Percentiles rank a stretch among this genome's conserved stretches.
Evolutionary conservation across 2,888 invertebrate species (phyloP).

Genomic region (Caenorhabditis doughertyi): DNA sequence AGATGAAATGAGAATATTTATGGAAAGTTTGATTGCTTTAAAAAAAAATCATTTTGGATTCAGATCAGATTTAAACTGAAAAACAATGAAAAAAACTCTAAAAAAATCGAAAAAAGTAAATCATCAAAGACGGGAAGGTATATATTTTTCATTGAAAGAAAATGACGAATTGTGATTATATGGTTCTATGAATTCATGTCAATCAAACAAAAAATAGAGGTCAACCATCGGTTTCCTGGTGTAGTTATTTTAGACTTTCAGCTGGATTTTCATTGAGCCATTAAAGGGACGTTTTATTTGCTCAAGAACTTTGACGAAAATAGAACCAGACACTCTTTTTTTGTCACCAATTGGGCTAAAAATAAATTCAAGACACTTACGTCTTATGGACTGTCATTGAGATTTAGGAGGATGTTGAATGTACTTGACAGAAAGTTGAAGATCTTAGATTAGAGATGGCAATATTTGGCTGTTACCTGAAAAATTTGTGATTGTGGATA

Average conservation of each 20-base stretch:
- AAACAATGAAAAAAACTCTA: background rate
- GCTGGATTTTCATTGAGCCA: background rate
- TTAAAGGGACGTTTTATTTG: too few relatives aligned
- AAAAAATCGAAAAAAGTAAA: background rate
- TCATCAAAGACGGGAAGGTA: constrained; percentile 1
- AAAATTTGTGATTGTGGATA: background rate
- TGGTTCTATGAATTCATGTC: constrained; percentile 10
- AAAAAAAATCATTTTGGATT: too few relatives aligned
- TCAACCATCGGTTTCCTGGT: constrained; percentile 3
- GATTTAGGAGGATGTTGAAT: background rate
- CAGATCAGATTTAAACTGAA: too few relatives aligned
- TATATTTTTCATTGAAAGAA: background rate
- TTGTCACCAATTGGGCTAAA: too few relatives aligned
- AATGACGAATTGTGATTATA: constrained; percentile 23
- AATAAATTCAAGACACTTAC: constrained; percentile 16
- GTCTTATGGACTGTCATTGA: constrained; percentile 25
- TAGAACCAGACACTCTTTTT: too few relatives aligned
- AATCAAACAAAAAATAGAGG: constrained; percentile 10
- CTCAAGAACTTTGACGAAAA: too few relatives aligned
- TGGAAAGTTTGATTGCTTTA: too few relatives aligned
- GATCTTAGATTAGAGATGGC: background rate
- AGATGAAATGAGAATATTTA: too few relatives aligned
- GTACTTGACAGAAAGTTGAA: background rate
- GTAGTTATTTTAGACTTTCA: constrained; percentile 1
- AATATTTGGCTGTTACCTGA: constrained; percentile 10